Conservation (phyloP, 2,113 vertebrate genomes). For the Galeopterus variegatus region DNA sequence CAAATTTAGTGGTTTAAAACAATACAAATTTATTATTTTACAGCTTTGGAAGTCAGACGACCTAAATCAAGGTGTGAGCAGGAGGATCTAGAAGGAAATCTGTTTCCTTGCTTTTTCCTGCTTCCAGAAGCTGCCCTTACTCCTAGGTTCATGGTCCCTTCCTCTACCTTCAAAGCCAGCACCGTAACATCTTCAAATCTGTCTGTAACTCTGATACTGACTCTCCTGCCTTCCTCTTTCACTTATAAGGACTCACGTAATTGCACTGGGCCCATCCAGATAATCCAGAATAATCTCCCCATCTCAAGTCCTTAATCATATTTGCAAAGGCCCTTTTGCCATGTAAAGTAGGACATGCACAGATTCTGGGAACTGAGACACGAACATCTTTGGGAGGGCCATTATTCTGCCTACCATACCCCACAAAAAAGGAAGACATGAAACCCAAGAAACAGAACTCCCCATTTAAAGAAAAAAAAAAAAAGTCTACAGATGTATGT, state of each 20-base stretch:
- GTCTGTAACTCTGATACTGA: not conserved
- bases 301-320: not conserved
- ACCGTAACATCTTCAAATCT: not conserved
- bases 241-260: not conserved
- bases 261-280: not conserved
- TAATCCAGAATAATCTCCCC: not conserved
- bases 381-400: not conserved
- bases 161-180: not conserved
- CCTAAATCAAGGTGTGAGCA: not conserved
- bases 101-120: not conserved
- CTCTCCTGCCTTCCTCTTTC: not conserved
- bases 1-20: not conserved
- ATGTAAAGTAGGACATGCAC: not conserved
- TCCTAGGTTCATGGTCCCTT: not conserved
- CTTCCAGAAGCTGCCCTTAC: not conserved
- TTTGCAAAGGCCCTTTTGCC: not conserved
- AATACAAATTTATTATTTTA: not conserved
- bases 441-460: not conserved
- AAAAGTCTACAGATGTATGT: constrained; percentile 56
- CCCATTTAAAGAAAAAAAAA: not conserved
- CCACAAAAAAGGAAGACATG: not conserved
- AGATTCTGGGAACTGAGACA: not conserved
- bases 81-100: not conserved
- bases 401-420: not conserved
- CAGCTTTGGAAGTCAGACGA: not conserved